A percentile compares a stretch with the other conserved stretches of the same genome.
Evolutionary conservation across 2,797 vertebrate genomes (phyloP).

Genomic region (Sylvilagus floridanus): DNA sequence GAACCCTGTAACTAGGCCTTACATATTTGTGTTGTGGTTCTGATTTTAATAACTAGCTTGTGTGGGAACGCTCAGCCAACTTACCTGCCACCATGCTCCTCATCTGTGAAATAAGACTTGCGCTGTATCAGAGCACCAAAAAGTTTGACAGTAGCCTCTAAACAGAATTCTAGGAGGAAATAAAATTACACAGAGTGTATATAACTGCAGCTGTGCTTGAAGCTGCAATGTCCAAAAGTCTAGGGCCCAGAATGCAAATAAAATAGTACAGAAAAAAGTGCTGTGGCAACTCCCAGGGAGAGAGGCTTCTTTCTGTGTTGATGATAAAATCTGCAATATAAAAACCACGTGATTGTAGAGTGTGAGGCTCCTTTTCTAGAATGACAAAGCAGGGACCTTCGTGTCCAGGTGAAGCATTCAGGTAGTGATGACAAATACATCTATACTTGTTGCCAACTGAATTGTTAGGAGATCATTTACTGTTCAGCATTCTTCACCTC

Average conservation of each 20-base stretch:
- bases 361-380: neutral
- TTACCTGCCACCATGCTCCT: neutral
- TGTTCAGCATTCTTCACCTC: neutral
- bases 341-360: neutral
- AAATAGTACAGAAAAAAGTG: neutral
- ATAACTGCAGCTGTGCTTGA: neutral
- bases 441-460: neutral
- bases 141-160: slow-evolving; percentile 47
- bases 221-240: neutral
- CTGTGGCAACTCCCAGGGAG: neutral
- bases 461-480: slow-evolving; percentile 48
- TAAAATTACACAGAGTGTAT: neutral
- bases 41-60: slow-evolving; percentile 33
- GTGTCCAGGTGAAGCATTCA: neutral
- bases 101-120: slow-evolving; percentile 43
- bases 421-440: neutral
- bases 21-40: neutral
- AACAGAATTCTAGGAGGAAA: slow-evolving; percentile 5
- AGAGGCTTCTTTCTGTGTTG: neutral
- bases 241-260: neutral
- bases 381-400: neutral
- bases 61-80: neutral
- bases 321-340: neutral
- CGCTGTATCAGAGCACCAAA: neutral
- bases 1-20: neutral